Conservation (phyloP, 1,140 invertebrate genomes). For the Nomia melanderi region DNA sequence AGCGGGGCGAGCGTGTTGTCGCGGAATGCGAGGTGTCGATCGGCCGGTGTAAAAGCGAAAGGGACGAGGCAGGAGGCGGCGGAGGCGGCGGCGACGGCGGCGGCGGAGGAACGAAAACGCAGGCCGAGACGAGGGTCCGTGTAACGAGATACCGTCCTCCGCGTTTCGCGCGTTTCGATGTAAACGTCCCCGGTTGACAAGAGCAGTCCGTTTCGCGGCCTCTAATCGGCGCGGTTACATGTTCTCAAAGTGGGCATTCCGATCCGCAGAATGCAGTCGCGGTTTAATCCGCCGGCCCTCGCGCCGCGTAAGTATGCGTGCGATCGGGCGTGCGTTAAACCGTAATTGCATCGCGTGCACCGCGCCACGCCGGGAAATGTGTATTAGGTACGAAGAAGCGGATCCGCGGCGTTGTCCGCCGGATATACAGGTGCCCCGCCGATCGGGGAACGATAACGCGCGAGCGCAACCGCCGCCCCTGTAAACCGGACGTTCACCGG, state of each 20-base stretch:
- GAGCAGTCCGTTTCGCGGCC: conserved; percentile 24
- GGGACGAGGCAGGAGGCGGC: background rate
- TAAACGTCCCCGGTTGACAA: conserved; percentile 13
- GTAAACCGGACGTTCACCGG: no score
- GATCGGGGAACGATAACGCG: background rate
- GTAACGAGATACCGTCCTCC: no score
- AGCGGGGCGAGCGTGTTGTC: no score
- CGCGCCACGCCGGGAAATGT: conserved; percentile 5
- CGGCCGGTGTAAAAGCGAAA: conserved; percentile 9
- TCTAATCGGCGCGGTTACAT: conserved; percentile 26
- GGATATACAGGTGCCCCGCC: conserved; percentile 11
- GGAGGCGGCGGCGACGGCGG: background rate
- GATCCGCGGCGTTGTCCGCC: background rate
- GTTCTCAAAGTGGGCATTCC: conserved; percentile 12
- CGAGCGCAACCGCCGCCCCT: no score
- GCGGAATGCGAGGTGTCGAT: conserved; percentile 25
- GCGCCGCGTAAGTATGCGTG: background rate
- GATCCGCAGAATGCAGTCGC: conserved; percentile 5
- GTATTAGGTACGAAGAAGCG: conserved; percentile 15
- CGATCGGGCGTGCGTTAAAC: conserved; percentile 26
- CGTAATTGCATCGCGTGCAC: conserved; percentile 41
- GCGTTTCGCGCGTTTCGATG: conserved; percentile 23
- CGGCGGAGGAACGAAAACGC: no score
- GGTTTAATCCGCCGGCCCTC: conserved; percentile 40
- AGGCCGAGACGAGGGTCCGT: no score